Evolutionary conservation across 2,113 vertebrate species (phyloP), one percentile per base, ranked within the genome.

Genomic region (Bambusicola thoracicus): DNA sequence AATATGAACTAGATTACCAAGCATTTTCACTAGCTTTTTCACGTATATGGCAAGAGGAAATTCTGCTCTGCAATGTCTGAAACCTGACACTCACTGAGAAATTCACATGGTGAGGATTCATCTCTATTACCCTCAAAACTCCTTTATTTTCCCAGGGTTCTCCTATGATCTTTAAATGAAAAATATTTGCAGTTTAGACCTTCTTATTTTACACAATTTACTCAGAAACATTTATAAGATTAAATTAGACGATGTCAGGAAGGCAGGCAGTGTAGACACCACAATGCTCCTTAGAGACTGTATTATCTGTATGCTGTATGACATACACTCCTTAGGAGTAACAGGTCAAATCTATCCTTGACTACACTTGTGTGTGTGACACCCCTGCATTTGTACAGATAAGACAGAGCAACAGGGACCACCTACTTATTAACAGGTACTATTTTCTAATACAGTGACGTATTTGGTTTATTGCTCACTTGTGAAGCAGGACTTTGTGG

Each of bases 81-180:
- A 81, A 89, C 34, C 24, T 40, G 67, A 43, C 11, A 40, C 5
- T 6, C 2, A 4, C 3, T 0, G 0, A 44, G n/a, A 66, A 5
- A 72, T 68, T n/a, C 0, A 0, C 17, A 32, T 7, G 30, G 11
- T n/a, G 30, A 87, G 17, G 32, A 24, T 48, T 11, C 21, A 51
- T 69, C 13, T 66, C 36, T 68, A 21, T 51, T 18, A 41, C 3
- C 4, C n/a, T 49, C 65, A 40, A 65, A 88, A 41, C 8, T 43
- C 5, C 2, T 41, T 46, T 25, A 51, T 81, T 78, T 91, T 68
- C 40, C 29, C 27, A 36, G 13, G 27, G 4, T 53, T 85, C 4
- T 81, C 21, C 43, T 43, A 38, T 14, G 30, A 9, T 36, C 30
- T 73, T 76, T 41, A 29, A 79, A 63, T 46, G 32, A 58, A 62